phyloP scores from a whole-genome alignment of 2,797 vertebrate species.

The Taenioides sp. region DNA sequence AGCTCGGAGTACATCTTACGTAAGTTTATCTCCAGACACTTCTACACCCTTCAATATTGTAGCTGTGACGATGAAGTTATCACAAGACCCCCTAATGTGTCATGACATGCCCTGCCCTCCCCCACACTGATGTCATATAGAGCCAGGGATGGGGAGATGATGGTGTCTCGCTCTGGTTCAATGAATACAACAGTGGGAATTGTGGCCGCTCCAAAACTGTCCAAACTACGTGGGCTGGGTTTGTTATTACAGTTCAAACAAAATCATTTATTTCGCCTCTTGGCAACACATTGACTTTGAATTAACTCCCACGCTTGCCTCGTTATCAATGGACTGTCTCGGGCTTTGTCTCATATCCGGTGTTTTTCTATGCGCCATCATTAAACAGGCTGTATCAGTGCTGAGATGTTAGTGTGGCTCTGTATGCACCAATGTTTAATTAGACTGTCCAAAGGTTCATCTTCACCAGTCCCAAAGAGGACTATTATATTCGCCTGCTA shows the following conservation, averaged over 20 bases:
- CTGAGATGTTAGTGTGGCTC: neutral
- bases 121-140: conserved; percentile 55
- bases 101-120: conserved; percentile 41
- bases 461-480: neutral
- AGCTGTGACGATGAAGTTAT: conserved; percentile 42
- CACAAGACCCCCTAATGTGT: conserved; percentile 48
- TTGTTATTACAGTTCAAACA: conserved; percentile 13
- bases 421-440: neutral
- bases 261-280: neutral
- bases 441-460: neutral
- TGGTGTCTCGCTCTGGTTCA: conserved; percentile 13
- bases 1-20: conserved; percentile 97
- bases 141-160: conserved; percentile 36
- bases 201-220: neutral
- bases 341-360: conserved; percentile 14
- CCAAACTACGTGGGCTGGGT: neutral
- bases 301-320: conserved; percentile 9
- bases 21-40: conserved; percentile 78
- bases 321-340: conserved; percentile 16
- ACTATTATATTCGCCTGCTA: neutral
- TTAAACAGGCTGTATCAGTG: neutral
- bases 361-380: conserved; percentile 8
- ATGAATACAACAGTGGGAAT: neutral
- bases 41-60: conserved; percentile 38
- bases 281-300: conserved; percentile 28